phyloP scores from a whole-genome alignment of 2,797 vertebrate species.

The Sphenodon punctatus region DNA sequence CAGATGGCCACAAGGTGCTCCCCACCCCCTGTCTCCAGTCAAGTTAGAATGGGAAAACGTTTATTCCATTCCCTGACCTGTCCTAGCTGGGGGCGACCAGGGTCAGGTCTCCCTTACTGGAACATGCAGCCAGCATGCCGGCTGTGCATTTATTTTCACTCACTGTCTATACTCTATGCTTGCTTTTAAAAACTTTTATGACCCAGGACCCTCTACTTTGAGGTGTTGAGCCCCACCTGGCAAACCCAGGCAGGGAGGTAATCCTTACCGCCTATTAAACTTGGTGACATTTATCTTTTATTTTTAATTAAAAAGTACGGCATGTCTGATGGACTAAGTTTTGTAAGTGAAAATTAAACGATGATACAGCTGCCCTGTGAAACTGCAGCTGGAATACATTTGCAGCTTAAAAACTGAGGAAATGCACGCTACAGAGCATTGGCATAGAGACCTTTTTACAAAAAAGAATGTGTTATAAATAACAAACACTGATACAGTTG shows the following conservation, averaged over 20 bases:
- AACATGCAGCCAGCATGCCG: no score
- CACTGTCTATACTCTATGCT: no score
- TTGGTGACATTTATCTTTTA: slow-evolving; percentile 54
- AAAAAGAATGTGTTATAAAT: slow-evolving; percentile 72
- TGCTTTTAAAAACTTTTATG: no score
- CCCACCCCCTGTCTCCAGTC: no score
- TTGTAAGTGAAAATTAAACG: slow-evolving; percentile 59
- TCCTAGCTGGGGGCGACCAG: no score
- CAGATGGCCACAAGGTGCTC: no score
- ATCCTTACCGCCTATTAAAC: slow-evolving; percentile 8
- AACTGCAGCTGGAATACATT: slow-evolving; percentile 59
- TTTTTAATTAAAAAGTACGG: slow-evolving; percentile 52
- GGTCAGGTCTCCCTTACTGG: no score
- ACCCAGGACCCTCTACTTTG: no score
- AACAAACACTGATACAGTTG: slow-evolving; percentile 67
- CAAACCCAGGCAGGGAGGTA: background rate
- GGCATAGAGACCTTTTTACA: slow-evolving; percentile 70
- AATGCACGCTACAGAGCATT: slow-evolving; percentile 63
- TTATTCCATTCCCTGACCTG: no score
- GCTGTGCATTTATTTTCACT: no score
- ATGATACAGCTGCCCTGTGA: slow-evolving; percentile 49
- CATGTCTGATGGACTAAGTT: slow-evolving; percentile 38
- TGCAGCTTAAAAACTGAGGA: slow-evolving; percentile 66
- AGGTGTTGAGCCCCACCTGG: slow-evolving; percentile 35
- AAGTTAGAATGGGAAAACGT: no score